These are phyloP conservation scores for Triplophysa yarkandensis DNA, from an alignment of 2,797 vertebrate species.

Conservation along the genomic window DNA sequence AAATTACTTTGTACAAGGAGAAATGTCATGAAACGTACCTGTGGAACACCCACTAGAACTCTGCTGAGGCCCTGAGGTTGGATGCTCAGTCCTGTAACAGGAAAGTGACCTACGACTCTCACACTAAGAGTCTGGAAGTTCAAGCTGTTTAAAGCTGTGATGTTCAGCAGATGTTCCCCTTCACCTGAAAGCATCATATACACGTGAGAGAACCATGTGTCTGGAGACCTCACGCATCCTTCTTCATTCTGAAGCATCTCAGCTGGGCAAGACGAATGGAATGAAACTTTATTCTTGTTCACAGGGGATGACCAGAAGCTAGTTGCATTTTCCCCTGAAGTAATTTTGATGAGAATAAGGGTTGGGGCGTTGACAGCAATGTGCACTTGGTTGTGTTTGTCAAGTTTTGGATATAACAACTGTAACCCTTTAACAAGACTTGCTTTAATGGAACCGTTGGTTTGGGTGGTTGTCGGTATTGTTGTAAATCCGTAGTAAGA, in stretches of 20 bases:
- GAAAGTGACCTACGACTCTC: constrained; percentile 66
- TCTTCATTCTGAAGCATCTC: constrained; percentile 51
- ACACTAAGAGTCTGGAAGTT: constrained; percentile 67
- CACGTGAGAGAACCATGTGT: constrained; percentile 71
- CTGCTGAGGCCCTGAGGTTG: constrained; percentile 66
- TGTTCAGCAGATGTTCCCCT: constrained; percentile 62
- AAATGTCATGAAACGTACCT: constrained; percentile 63
- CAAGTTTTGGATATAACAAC: constrained; percentile 68
- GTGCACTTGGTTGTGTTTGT: constrained; percentile 67
- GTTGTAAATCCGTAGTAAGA: constrained; percentile 51
- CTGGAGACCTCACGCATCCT: constrained; percentile 56
- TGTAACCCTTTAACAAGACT: constrained; percentile 60
- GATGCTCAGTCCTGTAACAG: constrained; percentile 72
- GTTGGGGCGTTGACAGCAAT: constrained; percentile 62
- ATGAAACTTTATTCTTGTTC: constrained; percentile 63
- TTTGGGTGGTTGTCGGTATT: constrained; percentile 40
- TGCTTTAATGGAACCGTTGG: constrained; percentile 36
- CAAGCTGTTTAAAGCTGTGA: constrained; percentile 65
- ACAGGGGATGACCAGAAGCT: constrained; percentile 76
- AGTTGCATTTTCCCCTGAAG: constrained; percentile 62
- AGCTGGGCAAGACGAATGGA: constrained; percentile 69
- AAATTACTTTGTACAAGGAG: background rate
- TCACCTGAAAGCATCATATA: constrained; percentile 60
- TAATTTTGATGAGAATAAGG: constrained; percentile 68
- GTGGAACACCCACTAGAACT: constrained; percentile 67